Conservation (phyloP, 2,888 invertebrate species). For the Pegoplata infirma region DNA sequence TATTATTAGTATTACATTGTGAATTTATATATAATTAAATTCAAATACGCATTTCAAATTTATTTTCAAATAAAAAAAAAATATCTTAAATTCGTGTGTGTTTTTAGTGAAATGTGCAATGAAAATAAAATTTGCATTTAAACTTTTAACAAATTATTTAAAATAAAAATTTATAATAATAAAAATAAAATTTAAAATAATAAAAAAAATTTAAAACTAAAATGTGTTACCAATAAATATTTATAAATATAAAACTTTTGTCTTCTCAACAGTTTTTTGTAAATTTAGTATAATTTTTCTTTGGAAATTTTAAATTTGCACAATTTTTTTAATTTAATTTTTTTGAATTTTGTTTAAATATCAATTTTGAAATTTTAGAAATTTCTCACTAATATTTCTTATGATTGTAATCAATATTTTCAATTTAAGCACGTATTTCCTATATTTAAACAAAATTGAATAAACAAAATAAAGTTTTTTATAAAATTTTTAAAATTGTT, state of each 20-base stretch:
- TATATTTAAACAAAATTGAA: too few relatives aligned
- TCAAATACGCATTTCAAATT: slow-evolving; percentile 36
- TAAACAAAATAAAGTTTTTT: too few relatives aligned
- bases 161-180: not conserved
- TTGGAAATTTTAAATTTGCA: not conserved
- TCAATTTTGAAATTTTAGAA: not conserved
- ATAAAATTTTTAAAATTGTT: too few relatives aligned
- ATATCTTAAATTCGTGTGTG: not conserved
- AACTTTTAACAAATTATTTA: not conserved
- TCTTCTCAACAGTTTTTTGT: too few relatives aligned
- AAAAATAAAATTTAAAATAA: not conserved
- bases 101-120: not conserved
- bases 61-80: not conserved
- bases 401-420: slow-evolving; percentile 1
- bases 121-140: not conserved
- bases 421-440: slow-evolving; percentile 15
- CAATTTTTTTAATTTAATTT: not conserved
- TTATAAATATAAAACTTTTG: too few relatives aligned
- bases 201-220: too few relatives aligned
- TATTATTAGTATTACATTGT: not conserved
- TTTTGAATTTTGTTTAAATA: too few relatives aligned
- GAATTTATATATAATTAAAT: not conserved
- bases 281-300: not conserved
- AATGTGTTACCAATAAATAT: too few relatives aligned
- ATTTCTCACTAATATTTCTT: not conserved